phyloP scores from a whole-genome alignment of 2,797 vertebrate genomes.

The Parotocinclus haroldoi region DNA sequence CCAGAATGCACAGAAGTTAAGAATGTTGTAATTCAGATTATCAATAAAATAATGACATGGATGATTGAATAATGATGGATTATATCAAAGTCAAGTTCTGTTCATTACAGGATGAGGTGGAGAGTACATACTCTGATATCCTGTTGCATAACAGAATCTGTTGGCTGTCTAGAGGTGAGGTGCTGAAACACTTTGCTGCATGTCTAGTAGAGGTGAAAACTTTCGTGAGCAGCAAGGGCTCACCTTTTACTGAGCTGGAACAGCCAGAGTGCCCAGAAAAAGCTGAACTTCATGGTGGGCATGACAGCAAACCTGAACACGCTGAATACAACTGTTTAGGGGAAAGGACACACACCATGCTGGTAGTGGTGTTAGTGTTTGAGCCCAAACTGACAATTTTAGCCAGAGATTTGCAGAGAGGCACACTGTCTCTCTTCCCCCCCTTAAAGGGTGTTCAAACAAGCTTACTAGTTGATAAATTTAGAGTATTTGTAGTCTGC shows the following conservation, averaged over 20 bases:
- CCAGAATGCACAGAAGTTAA: constrained; percentile 29
- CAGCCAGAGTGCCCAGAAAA: constrained; percentile 37
- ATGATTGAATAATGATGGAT: too few species aligned
- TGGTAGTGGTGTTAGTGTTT: constrained; percentile 39
- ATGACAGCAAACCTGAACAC: constrained; percentile 45
- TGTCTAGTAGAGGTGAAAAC: constrained; percentile 47
- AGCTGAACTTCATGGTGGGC: constrained; percentile 45
- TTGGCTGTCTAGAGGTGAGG: constrained; percentile 48
- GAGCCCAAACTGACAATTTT: constrained; percentile 47
- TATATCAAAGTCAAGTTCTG: constrained; percentile 42
- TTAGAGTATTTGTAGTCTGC: constrained; percentile 28
- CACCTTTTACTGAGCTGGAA: constrained; percentile 35
- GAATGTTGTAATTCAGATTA: constrained; percentile 35
- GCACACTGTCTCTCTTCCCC: constrained; percentile 27
- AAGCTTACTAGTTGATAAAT: constrained; percentile 23
- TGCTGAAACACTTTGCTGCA: constrained; percentile 33
- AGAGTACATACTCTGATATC: constrained; percentile 26
- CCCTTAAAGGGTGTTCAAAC: constrained; percentile 25
- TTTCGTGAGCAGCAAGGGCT: constrained; percentile 41
- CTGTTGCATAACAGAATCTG: constrained; percentile 42
- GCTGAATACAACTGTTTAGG: constrained; percentile 45
- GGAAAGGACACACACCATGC: constrained; percentile 33
- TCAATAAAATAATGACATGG: constrained; percentile 44
- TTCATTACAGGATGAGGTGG: constrained; percentile 37
- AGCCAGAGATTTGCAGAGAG: constrained; percentile 36